Evolutionary conservation across 2,113 vertebrate species (phyloP), one percentile per base, ranked within the genome.

Genomic region (Paraplagusia blochii): DNA sequence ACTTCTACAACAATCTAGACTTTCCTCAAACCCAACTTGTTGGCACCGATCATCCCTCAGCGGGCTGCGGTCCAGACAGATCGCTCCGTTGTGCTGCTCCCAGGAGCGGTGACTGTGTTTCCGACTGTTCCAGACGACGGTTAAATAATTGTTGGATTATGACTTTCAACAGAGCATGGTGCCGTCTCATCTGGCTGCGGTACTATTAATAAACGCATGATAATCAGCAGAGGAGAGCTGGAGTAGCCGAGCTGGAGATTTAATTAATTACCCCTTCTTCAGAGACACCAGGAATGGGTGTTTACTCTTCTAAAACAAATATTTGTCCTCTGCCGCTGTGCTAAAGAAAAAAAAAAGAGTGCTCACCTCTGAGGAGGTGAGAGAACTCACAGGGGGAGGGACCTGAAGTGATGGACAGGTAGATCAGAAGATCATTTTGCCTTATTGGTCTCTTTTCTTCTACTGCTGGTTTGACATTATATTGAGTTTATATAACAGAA

Each of bases 161-260:
- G 62, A 14, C 50, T 61, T n/a, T 47, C 60, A 14, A 70, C 57
- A 60, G 69, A 66, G 59, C 49, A 64, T 62, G 44, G 61, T 61
- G 66, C 60, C 66, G 58, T 78, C 69, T 83, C 86, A 86, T 83
- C 81, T 67, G 63, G 16, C 44, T 54, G 55, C 66, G 71, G 72
- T 72, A 72, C 42, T 58, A 69, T 83, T 88, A 88, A 90, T 90
- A 81, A 87, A 86, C 74, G 84, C 82, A 89, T 87, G 67, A 69
- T 78, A 76, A 89, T 89, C 86, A 65, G 68, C 29, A 53, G 22
- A 74, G 61, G 72, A 83, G 77, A 80, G 86, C 83, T 63, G 82
- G 64, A 58, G 47, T 78, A 71, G 56, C 47, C 40, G 46, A 65
- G 53, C 60, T 56, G 63, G 74, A 62, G 48, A 84, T 69, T 68